Percentiles rank a stretch among this genome's conserved stretches.
Evolutionary conservation across 2,797 vertebrate genomes (phyloP).

Genomic region (Coranthus polyacanthus): DNA sequence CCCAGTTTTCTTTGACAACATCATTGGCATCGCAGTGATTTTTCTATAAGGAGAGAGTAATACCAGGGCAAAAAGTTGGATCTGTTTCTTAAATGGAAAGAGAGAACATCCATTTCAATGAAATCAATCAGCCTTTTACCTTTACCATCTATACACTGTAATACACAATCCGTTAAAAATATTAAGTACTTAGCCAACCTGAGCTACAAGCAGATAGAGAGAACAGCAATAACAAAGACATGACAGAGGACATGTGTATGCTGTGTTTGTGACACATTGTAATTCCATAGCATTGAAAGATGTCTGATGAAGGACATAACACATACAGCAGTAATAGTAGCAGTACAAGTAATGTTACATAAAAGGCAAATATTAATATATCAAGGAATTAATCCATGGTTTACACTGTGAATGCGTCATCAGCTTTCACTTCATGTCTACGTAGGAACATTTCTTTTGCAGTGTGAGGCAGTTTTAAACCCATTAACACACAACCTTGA

Average conservation of each 20-base stretch:
- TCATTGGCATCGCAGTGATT: slow-evolving; percentile 81
- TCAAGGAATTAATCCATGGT: slow-evolving; percentile 63
- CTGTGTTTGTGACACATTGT: slow-evolving; percentile 58
- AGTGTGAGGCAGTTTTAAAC: slow-evolving; percentile 55
- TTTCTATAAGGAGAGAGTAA: slow-evolving; percentile 73
- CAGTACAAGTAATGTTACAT: slow-evolving; percentile 79
- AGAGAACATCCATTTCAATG: slow-evolving; percentile 68
- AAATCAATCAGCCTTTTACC: slow-evolving; percentile 55
- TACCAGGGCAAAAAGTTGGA: slow-evolving; percentile 74
- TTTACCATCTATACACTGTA: slow-evolving; percentile 92
- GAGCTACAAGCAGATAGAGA: slow-evolving; percentile 83
- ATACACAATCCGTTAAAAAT: slow-evolving; percentile 94
- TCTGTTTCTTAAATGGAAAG: slow-evolving; percentile 72
- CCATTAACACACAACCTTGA: slow-evolving; percentile 43
- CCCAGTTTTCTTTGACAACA: slow-evolving; percentile 79
- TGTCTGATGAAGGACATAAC: slow-evolving; percentile 64
- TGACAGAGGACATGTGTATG: slow-evolving; percentile 66
- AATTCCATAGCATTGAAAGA: slow-evolving; percentile 67
- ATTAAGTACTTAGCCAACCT: slow-evolving; percentile 82
- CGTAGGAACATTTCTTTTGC: slow-evolving; percentile 53
- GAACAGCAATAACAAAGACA: slow-evolving; percentile 73
- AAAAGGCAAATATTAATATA: slow-evolving; percentile 78
- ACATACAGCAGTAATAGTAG: slow-evolving; percentile 77
- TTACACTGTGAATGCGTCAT: slow-evolving; percentile 56
- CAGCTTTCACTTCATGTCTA: slow-evolving; percentile 54